Conservation (phyloP, 2,797 vertebrate species). For the Sebastes nivosus region DNA sequence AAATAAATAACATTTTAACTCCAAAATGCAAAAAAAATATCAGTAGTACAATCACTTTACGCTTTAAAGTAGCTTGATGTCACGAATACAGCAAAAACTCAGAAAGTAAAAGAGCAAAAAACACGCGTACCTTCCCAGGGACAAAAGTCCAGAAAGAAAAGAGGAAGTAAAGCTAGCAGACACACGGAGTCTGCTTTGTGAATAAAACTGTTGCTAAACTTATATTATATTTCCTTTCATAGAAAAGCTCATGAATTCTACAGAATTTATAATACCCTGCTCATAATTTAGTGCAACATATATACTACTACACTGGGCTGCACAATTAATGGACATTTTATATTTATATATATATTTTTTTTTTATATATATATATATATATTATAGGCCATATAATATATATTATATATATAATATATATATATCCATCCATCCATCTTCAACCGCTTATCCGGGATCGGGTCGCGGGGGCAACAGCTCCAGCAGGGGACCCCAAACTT, state of each 20-base stretch:
- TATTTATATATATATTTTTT: no score
- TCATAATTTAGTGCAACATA: not conserved
- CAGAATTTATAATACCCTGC: not conserved
- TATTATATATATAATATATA: no score
- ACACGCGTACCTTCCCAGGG: not conserved
- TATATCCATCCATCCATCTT: no score
- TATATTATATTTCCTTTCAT: no score
- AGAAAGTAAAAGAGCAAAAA: not conserved
- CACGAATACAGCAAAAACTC: not conserved
- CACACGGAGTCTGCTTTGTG: not conserved
- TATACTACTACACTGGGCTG: not conserved
- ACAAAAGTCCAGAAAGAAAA: not conserved
- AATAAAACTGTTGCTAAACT: not conserved
- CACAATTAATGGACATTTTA: no score
- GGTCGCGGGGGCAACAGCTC: no score
- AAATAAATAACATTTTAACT: not conserved
- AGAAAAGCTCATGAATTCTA: not conserved
- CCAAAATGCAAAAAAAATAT: not conserved
- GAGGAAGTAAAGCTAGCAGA: not conserved
- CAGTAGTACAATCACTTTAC: no score
- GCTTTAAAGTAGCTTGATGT: not conserved
- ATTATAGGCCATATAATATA: no score
- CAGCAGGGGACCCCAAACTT: no score
- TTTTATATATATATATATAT: no score
- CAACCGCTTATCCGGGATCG: no score